These are phyloP conservation scores for Drosophila suboccidentalis DNA, from an alignment of 2,888 invertebrate genomes.

Conservation along the genomic window DNA sequence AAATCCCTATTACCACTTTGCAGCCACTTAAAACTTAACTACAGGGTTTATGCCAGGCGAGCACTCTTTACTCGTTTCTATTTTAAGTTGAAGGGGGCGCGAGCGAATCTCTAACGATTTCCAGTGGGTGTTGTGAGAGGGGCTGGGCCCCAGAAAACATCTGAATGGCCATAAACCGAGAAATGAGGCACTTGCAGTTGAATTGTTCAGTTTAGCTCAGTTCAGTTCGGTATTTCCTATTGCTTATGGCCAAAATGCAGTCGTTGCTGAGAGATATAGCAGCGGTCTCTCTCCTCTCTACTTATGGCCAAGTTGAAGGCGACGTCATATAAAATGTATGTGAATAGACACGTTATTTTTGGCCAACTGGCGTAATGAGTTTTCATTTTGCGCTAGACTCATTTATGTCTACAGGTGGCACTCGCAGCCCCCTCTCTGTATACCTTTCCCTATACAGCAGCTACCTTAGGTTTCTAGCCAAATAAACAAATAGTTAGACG, in stretches of 20 bases:
- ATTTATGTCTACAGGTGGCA: conserved; percentile 71
- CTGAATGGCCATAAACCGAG: conserved; percentile 18
- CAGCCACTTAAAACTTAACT: background rate
- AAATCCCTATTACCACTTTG: background rate
- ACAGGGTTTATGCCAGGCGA: conserved; percentile 10
- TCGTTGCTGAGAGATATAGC: conserved; percentile 13
- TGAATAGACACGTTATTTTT: conserved; percentile 66
- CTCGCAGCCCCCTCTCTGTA: conserved; percentile 1
- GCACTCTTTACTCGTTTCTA: background rate
- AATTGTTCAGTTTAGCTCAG: conserved; percentile 27
- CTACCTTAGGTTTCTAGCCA: conserved; percentile 22
- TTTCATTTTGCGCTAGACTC: conserved; percentile 61
- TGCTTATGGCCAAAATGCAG: conserved; percentile 29
- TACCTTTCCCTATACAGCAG: background rate
- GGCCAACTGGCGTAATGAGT: conserved; percentile 71
- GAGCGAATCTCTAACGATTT: conserved; percentile 19
- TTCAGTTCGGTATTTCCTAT: conserved; percentile 19
- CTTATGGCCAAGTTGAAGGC: conserved; percentile 64
- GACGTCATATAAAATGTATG: conserved; percentile 54
- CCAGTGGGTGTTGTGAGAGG: conserved; percentile 61
- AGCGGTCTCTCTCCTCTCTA: conserved; percentile 21
- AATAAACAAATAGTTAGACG: conserved; percentile 41
- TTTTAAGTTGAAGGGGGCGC: conserved; percentile 14
- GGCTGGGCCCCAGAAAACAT: conserved; percentile 47
- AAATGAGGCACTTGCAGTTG: conserved; percentile 39